phyloP scores from a whole-genome alignment of 2,113 vertebrate genomes.

The Grantiella picta region DNA sequence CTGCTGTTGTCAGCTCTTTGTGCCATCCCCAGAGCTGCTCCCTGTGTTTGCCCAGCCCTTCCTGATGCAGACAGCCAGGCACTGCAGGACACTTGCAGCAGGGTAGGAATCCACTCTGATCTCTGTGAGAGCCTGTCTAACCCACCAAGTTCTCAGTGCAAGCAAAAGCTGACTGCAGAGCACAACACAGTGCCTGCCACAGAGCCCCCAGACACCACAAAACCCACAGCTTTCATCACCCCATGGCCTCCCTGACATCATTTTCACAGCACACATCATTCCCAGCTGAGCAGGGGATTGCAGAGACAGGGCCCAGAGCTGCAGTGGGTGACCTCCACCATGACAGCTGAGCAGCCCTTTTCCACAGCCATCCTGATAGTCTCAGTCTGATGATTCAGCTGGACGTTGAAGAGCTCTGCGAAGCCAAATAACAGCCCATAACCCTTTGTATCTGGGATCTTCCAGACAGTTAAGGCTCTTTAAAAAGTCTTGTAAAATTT shows the following conservation, averaged over 20 bases:
- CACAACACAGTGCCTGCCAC: too few species aligned
- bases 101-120: neutral
- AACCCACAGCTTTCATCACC: rapidly evolving
- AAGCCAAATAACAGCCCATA: neutral
- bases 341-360: neutral
- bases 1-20: neutral
- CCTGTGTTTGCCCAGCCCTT: neutral
- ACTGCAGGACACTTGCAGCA: rapidly evolving
- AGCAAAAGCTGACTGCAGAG: neutral
- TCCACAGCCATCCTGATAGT: neutral
- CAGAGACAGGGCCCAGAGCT: neutral
- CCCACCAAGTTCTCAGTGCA: neutral
- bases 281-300: neutral
- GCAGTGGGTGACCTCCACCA: rapidly evolving
- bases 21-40: rapidly evolving
- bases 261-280: rapidly evolving
- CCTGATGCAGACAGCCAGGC: neutral
- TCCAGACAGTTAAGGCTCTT: neutral
- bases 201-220: neutral
- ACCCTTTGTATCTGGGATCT: neutral
- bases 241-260: too few species aligned
- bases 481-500: neutral
- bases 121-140: rapidly evolving
- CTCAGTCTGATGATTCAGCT: neutral
- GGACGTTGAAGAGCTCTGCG: neutral